phyloP scores from a whole-genome alignment of 2,113 vertebrate species.

The Myocastor coypus region DNA sequence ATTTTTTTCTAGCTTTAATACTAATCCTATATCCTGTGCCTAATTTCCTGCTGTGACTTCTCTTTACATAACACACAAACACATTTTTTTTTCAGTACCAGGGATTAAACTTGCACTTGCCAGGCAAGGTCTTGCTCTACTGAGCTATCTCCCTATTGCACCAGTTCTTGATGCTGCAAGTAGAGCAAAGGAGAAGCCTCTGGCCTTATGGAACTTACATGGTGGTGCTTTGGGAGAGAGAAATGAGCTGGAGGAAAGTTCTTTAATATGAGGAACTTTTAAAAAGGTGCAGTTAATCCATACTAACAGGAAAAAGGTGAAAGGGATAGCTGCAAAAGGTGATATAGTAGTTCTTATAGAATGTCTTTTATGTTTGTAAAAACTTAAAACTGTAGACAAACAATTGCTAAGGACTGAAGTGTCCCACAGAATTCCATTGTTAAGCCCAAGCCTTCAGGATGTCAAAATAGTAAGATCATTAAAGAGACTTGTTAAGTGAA shows the following conservation, averaged over 20 bases:
- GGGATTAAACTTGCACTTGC: too few species aligned
- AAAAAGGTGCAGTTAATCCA: background rate
- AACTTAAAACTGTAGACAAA: background rate
- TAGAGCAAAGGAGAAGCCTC: background rate
- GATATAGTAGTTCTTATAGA: background rate
- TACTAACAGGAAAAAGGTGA: background rate
- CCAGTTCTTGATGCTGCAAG: background rate
- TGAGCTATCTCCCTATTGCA: too few species aligned
- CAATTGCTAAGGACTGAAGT: background rate
- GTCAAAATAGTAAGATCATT: background rate
- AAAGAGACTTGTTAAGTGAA: background rate
- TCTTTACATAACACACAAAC: background rate
- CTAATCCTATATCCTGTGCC: background rate
- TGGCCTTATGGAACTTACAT: background rate
- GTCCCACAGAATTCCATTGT: background rate
- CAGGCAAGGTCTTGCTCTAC: too few species aligned
- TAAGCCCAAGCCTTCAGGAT: background rate
- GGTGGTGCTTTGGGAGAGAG: background rate
- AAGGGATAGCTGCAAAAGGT: background rate
- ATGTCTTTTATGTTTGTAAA: background rate
- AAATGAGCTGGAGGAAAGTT: background rate
- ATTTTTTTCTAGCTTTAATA: background rate
- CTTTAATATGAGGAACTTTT: background rate
- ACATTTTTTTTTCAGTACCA: too few species aligned
- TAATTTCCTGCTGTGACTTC: background rate